These are phyloP conservation scores for Drosophila greeni DNA, from an alignment of 2,888 invertebrate species.

Conservation along the genomic window DNA sequence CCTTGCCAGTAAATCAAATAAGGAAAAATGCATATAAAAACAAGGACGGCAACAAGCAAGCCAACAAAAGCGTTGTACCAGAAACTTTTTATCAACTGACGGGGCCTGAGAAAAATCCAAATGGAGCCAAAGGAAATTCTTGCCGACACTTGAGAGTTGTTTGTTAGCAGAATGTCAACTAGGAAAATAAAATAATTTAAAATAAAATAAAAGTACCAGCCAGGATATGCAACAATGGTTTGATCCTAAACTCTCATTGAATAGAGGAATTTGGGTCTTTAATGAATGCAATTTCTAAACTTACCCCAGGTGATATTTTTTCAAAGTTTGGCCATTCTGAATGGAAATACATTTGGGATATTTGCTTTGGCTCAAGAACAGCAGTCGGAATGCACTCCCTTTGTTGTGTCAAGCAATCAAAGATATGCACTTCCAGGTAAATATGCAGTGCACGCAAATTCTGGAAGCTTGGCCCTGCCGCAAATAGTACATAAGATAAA, in stretches of 20 bases:
- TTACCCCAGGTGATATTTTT: neutral
- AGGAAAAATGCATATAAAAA: conserved; percentile 32
- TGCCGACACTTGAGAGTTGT: conserved; percentile 45
- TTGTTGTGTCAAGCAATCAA: conserved; percentile 46
- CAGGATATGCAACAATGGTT: neutral
- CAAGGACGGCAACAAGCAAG: conserved; percentile 10
- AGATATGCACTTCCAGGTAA: conserved; percentile 26
- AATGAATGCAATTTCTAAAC: neutral
- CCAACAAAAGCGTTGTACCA: conserved; percentile 13
- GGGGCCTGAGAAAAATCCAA: conserved; percentile 10
- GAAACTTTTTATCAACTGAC: conserved; percentile 50
- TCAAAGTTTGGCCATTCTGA: neutral
- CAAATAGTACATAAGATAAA: conserved; percentile 24
- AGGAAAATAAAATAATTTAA: conserved; percentile 1
- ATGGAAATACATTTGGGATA: conserved; percentile 3
- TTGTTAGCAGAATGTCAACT: conserved; percentile 14
- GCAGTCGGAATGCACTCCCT: conserved; percentile 17
- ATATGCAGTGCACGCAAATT: conserved; percentile 32
- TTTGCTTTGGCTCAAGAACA: conserved; percentile 26
- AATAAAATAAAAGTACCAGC: neutral
- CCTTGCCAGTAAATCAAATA: conserved; percentile 43
- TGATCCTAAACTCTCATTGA: neutral
- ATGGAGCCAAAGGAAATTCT: conserved; percentile 28
- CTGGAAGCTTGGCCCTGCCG: conserved; percentile 14
- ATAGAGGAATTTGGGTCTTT: neutral